These are phyloP conservation scores for Acanthochromis polyacanthus DNA, from an alignment of 2,113 vertebrate species.

Conservation along the genomic window DNA sequence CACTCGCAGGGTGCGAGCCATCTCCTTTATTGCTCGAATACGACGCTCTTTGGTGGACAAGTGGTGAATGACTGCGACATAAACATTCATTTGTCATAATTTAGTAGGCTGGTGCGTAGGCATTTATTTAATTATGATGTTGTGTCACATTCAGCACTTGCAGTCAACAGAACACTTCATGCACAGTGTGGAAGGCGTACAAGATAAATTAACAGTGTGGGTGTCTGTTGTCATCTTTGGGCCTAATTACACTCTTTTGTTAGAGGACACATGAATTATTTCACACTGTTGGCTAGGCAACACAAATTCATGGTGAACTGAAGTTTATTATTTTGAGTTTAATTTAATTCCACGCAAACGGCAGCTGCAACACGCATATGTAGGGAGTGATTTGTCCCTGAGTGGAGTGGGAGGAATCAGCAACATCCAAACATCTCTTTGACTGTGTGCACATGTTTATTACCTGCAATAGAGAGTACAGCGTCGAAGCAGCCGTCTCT, in stretches of 20 bases:
- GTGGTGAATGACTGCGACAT: constrained; percentile 83
- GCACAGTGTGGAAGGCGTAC: constrained; percentile 2
- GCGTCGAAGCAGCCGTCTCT: constrained; percentile 80
- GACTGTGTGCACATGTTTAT: neutral
- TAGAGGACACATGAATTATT: constrained; percentile 47
- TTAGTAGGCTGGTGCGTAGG: neutral
- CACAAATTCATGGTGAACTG: constrained; percentile 40
- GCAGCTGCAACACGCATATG: constrained; percentile 12
- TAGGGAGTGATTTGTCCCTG: neutral
- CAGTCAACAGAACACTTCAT: constrained; percentile 14
- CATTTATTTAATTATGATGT: constrained; percentile 14
- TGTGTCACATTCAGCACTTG: constrained; percentile 16
- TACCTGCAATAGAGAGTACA: constrained; percentile 81
- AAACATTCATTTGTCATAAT: constrained; percentile 31
- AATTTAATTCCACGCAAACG: constrained; percentile 25
- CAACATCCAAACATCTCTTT: neutral
- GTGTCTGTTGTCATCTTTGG: constrained; percentile 6
- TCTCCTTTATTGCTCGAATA: constrained; percentile 86
- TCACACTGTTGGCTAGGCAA: constrained; percentile 56
- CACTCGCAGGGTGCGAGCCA: constrained; percentile 84
- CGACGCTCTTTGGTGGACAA: constrained; percentile 85
- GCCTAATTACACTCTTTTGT: constrained; percentile 43
- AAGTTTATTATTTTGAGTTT: constrained; percentile 44
- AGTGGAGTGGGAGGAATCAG: neutral
- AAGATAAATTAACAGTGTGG: constrained; percentile 35